phyloP scores from a whole-genome alignment of 1,140 invertebrate genomes.

The Nasonia longicornis region DNA sequence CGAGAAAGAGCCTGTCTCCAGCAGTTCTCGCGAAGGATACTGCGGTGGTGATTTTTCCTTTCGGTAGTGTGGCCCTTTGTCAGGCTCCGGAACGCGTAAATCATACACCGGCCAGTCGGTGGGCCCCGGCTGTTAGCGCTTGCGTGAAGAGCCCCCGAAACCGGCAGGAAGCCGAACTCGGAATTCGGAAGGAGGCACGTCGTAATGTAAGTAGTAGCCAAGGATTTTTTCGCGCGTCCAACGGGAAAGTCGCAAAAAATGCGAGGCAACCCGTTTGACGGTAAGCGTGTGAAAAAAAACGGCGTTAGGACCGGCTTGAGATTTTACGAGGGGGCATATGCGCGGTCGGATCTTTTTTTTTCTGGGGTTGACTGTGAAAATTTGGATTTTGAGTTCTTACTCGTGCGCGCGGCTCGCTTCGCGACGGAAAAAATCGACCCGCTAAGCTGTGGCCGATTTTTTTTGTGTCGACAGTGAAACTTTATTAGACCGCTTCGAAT shows the following conservation, averaged over 20 bases:
- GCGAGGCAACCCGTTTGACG: background rate
- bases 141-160: background rate
- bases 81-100: constrained; percentile 22
- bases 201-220: background rate
- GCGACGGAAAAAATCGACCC: background rate
- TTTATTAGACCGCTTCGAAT: too few species aligned
- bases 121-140: constrained; percentile 3
- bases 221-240: background rate
- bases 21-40: background rate
- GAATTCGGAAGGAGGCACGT: constrained; percentile 13
- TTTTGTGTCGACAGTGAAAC: too few species aligned
- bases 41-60: background rate
- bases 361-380: background rate
- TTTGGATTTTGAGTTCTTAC: background rate
- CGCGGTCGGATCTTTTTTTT: background rate
- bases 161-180: constrained; percentile 3
- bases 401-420: background rate
- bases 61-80: background rate
- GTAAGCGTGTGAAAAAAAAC: background rate
- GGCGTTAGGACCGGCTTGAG: background rate
- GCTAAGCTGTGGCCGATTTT: background rate
- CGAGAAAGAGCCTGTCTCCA: background rate
- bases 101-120: constrained; percentile 6
- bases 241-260: constrained; percentile 4
- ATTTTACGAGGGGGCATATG: background rate